Evolutionary conservation across 1,140 invertebrate genomes (phyloP).

Genomic region (Monomorium pharaonis): DNA sequence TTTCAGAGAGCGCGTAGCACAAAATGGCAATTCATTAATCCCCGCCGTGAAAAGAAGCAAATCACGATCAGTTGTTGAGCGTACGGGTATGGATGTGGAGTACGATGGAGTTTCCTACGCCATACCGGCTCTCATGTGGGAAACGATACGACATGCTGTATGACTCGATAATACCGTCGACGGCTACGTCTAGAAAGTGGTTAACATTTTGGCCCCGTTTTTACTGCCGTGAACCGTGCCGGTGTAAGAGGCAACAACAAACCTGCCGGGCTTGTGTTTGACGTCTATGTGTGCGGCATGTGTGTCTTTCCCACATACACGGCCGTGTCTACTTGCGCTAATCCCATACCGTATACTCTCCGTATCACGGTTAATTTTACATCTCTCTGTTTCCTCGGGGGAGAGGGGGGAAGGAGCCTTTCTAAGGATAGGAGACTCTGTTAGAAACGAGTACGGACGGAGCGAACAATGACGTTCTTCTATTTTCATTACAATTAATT

Average conservation of each 20-base stretch:
- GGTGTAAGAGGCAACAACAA: constrained; percentile 14
- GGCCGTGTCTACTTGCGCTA: constrained; percentile 7
- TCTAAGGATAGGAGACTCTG: neutral
- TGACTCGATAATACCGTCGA: constrained; percentile 49
- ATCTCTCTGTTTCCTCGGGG: constrained; percentile 43
- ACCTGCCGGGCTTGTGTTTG: constrained; percentile 24
- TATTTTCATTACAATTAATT: constrained; percentile 32
- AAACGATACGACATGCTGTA: constrained; percentile 38
- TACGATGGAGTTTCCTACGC: neutral
- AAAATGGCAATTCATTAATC: constrained; percentile 17
- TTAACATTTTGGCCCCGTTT: constrained; percentile 82
- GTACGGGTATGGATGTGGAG: neutral
- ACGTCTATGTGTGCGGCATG: neutral
- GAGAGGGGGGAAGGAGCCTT: neutral
- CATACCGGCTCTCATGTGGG: constrained; percentile 14
- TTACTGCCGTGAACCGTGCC: constrained; percentile 46
- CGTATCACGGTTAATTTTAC: constrained; percentile 55
- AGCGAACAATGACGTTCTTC: constrained; percentile 32
- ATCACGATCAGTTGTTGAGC: constrained; percentile 19
- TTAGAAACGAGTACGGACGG: constrained; percentile 35
- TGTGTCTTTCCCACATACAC: constrained; percentile 54
- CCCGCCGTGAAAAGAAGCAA: constrained; percentile 2
- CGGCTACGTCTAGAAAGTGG: constrained; percentile 78
- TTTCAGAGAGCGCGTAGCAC: neutral
- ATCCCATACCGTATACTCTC: constrained; percentile 1